Conservation (phyloP, 2,888 invertebrate species). For the Pseudoips prasinana region DNA sequence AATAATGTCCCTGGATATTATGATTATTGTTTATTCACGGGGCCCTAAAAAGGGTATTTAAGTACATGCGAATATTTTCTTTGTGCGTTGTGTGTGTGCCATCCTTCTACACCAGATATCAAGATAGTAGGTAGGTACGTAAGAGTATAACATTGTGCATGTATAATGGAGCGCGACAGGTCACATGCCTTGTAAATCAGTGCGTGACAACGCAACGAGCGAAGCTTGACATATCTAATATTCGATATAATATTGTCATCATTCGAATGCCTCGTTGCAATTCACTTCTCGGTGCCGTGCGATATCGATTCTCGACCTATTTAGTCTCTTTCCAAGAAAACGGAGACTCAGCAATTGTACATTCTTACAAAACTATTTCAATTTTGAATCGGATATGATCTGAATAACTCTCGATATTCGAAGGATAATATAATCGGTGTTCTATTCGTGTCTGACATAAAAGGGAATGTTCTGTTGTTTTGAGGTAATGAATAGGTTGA, state of each 20-base stretch:
- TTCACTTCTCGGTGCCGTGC: slow-evolving; percentile 40
- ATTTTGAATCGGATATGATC: slow-evolving; percentile 20
- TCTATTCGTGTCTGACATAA: too few species aligned
- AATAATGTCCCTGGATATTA: too few species aligned
- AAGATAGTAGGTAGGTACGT: background rate
- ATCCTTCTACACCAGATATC: too few species aligned
- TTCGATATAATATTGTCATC: slow-evolving; percentile 39
- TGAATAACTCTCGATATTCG: slow-evolving; percentile 1
- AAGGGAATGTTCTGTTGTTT: too few species aligned
- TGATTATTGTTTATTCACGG: too few species aligned
- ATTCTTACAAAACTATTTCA: slow-evolving; percentile 30
- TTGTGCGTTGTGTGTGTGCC: too few species aligned
- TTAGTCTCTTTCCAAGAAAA: slow-evolving; percentile 9
- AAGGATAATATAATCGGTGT: too few species aligned
- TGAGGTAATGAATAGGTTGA: too few species aligned
- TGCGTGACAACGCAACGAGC: slow-evolving; percentile 49
- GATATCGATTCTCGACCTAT: slow-evolving; percentile 31
- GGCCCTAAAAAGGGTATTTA: too few species aligned
- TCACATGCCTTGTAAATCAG: slow-evolving; percentile 55
- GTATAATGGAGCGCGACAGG: slow-evolving; percentile 37
- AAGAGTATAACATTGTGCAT: slow-evolving; percentile 15
- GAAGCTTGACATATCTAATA: slow-evolving; percentile 28
- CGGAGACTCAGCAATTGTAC: background rate
- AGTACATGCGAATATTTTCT: too few species aligned
- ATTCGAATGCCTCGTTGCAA: slow-evolving; percentile 51